These are phyloP conservation scores for Drosophila merina DNA, from an alignment of 2,888 invertebrate species.

Conservation along the genomic window DNA sequence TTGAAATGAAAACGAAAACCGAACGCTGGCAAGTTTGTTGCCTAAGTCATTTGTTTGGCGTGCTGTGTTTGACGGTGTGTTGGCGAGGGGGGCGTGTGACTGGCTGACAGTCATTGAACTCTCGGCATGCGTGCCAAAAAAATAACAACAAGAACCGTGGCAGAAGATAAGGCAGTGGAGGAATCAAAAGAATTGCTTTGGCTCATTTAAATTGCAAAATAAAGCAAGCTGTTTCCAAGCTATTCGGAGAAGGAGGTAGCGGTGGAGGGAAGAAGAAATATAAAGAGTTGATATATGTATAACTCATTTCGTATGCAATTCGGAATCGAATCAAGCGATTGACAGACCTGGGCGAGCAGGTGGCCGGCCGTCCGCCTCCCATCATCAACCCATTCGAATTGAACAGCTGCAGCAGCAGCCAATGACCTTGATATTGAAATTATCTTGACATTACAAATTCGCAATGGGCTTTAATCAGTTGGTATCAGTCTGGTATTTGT, in stretches of 20 bases:
- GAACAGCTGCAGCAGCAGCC: constrained; percentile 65
- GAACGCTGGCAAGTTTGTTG: constrained; percentile 73
- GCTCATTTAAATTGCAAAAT: constrained; percentile 67
- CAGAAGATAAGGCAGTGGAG: constrained; percentile 8
- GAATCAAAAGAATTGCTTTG: constrained; percentile 30
- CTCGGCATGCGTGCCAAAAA: constrained; percentile 54
- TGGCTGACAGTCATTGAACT: constrained; percentile 61
- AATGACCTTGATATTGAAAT: constrained; percentile 82
- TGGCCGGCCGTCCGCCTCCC: constrained; percentile 34
- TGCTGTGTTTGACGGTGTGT: constrained; percentile 21
- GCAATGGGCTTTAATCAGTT: constrained; percentile 35
- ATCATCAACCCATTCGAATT: not conserved
- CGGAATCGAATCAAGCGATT: constrained; percentile 45
- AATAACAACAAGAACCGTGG: constrained; percentile 14
- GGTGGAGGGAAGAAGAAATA: not conserved
- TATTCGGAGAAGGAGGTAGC: not conserved
- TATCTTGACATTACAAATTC: constrained; percentile 48
- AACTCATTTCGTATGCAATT: constrained; percentile 48
- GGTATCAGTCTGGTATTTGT: constrained; percentile 7
- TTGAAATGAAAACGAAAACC: constrained; percentile 81
- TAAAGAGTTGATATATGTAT: constrained; percentile 24
- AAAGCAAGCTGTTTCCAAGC: constrained; percentile 20
- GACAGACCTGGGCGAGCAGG: constrained; percentile 45
- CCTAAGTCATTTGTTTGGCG: constrained; percentile 74
- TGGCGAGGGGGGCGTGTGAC: constrained; percentile 7